Evolutionary conservation across 2,888 invertebrate genomes (phyloP).

Genomic region (Ophonus ardosiacus): DNA sequence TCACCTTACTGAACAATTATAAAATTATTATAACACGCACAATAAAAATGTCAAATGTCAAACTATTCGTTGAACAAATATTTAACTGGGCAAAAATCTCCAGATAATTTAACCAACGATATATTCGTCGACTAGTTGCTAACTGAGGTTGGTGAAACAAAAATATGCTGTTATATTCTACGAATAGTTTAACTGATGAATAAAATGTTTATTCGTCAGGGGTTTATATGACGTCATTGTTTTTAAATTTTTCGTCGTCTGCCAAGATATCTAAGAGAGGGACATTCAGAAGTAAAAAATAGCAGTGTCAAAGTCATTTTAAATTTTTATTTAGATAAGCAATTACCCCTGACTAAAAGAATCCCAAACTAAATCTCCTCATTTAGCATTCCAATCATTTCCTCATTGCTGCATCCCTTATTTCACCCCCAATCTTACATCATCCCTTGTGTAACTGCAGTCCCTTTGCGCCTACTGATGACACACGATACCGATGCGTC

Average conservation of each 20-base stretch:
- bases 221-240: neutral
- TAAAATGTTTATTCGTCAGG: no score
- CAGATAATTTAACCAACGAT: no score
- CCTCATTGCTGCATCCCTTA: constrained; percentile 17
- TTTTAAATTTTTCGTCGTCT: no score
- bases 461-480: constrained; percentile 34
- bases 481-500: constrained; percentile 54
- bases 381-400: constrained; percentile 43
- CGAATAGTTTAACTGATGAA: no score
- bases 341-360: neutral
- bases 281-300: neutral
- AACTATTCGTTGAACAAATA: no score
- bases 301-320: neutral
- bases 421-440: constrained; percentile 1
- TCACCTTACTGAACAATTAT: no score
- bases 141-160: no score
- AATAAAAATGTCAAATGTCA: no score
- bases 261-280: neutral
- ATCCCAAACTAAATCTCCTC: neutral
- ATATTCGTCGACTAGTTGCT: no score
- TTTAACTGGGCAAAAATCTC: no score
- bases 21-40: no score
- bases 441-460: neutral
- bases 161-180: no score
- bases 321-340: neutral